A percentile compares a stretch with the other conserved stretches of the same genome.
These are phyloP conservation scores for Discoglossus pictus DNA, from an alignment of 2,797 vertebrate species.

Conservation along the genomic window DNA sequence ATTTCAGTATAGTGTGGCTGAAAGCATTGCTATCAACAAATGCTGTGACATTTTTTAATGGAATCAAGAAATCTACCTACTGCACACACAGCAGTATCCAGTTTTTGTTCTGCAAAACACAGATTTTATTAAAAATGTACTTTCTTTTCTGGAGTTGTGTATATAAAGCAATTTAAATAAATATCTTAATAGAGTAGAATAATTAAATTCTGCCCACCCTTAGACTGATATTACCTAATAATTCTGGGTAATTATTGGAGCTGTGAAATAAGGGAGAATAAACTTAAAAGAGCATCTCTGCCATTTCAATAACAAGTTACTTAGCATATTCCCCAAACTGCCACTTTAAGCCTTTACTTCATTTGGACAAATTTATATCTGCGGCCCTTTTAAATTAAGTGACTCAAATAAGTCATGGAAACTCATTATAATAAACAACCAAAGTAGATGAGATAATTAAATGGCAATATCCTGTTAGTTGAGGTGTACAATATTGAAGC, in stretches of 20 bases:
- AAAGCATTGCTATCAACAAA: no score
- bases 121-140: no score
- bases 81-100: no score
- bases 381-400: conserved; percentile 45
- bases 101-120: no score
- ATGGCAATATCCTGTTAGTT: conserved; percentile 41
- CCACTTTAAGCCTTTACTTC: conserved; percentile 37
- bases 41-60: no score
- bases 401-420: conserved; percentile 40
- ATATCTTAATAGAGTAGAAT: no score
- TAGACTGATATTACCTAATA: conserved; percentile 5
- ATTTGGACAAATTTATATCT: conserved; percentile 45
- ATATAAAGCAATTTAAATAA: no score
- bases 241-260: conserved; percentile 16
- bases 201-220: not conserved
- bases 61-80: no score
- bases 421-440: conserved; percentile 46
- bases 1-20: no score
- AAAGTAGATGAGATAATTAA: conserved; percentile 42
- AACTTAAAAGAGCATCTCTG: conserved; percentile 6
- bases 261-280: conserved; percentile 31
- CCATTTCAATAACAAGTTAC: conserved; percentile 29
- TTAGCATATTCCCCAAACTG: conserved; percentile 32
- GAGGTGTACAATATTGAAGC: conserved; percentile 4
- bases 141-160: no score